Evolutionary conservation across 2,113 vertebrate genomes (phyloP).

Genomic region (Riparia riparia): DNA sequence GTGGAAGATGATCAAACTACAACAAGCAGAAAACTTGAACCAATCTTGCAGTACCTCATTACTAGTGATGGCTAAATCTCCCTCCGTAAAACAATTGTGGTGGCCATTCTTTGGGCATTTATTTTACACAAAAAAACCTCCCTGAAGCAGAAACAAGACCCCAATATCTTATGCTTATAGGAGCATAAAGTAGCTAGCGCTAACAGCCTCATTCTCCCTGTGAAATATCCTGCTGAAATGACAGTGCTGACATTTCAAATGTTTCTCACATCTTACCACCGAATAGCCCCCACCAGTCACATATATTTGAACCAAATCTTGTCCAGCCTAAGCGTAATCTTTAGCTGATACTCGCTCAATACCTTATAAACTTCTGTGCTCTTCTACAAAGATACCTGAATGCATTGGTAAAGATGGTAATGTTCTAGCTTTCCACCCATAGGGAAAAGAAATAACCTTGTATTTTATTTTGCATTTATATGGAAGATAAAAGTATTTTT

Average conservation of each 20-base stretch:
- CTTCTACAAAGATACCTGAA: not conserved
- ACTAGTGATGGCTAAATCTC: not conserved
- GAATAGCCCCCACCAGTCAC: not conserved
- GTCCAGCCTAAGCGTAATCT: not conserved
- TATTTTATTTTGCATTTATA: not conserved
- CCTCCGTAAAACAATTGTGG: not conserved
- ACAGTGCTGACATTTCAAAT: not conserved
- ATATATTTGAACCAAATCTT: not conserved
- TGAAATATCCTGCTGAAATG: not conserved
- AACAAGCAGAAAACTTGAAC: not conserved
- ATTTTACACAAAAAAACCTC: not conserved
- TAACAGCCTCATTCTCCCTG: not conserved
- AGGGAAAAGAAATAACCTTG: not conserved
- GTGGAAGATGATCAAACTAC: not conserved
- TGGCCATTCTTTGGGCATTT: not conserved
- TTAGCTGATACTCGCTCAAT: not conserved
- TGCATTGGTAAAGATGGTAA: not conserved
- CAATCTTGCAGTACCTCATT: not conserved
- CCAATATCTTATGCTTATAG: not conserved
- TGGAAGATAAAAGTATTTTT: not conserved
- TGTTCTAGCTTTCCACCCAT: not conserved
- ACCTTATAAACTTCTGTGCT: not conserved
- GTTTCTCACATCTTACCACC: not conserved
- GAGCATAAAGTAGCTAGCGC: not conserved
- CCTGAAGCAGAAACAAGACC: not conserved